Evolutionary conservation across 2,888 invertebrate species (phyloP).

Genomic region (Leucoptera coffeella): DNA sequence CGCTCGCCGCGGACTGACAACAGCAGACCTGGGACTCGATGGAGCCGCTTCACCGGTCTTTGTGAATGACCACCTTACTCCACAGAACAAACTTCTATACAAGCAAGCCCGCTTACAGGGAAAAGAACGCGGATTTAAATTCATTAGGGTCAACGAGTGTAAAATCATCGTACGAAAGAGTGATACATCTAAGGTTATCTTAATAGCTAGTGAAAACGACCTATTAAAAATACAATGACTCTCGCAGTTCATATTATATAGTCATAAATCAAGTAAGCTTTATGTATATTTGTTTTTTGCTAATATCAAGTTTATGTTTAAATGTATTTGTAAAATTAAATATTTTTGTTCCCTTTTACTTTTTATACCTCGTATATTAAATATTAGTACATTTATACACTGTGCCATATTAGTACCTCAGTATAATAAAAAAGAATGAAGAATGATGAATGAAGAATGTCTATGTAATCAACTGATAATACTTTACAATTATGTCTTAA

Average conservation of each 20-base stretch:
- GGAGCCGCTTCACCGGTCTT: constrained; percentile 6
- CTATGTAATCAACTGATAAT: too few relatives aligned
- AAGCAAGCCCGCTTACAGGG: constrained; percentile 4
- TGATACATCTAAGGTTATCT: constrained; percentile 2
- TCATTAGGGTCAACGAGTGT: constrained; percentile 6
- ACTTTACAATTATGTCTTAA: too few relatives aligned
- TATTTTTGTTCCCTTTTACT: background rate
- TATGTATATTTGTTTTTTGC: background rate
- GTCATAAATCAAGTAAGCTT: too few relatives aligned
- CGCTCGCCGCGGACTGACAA: constrained; percentile 6
- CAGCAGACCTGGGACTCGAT: constrained; percentile 5
- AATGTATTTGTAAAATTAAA: too few relatives aligned
- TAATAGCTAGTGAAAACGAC: background rate
- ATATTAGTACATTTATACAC: background rate
- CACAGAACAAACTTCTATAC: constrained; percentile 6
- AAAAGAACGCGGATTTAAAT: constrained; percentile 3
- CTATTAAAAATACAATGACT: constrained; percentile 4
- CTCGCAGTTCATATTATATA: too few relatives aligned
- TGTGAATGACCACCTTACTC: constrained; percentile 8
- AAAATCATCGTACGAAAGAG: constrained; percentile 6
- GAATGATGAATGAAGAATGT: too few relatives aligned
- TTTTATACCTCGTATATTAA: background rate
- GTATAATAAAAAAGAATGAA: too few relatives aligned
- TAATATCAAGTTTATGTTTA: background rate
- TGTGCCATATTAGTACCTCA: too few relatives aligned